Base-by-base conservation (phyloP, 2,888 invertebrate species). In the Acanthococcus lagerstroemiae region DNA sequence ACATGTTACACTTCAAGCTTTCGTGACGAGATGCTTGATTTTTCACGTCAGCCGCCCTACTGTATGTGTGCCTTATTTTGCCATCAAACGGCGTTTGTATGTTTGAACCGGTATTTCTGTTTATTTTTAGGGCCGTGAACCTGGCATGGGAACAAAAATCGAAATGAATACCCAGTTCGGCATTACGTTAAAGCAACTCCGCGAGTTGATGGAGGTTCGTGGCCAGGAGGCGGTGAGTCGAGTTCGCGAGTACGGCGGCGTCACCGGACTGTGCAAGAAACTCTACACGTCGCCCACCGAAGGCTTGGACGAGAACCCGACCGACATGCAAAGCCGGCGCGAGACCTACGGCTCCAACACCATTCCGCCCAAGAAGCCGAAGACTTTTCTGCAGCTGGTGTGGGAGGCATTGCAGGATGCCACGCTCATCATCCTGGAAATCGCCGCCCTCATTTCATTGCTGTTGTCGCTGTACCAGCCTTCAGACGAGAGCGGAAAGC, bases 391-490 rank as follows among this genome's bases (percentile, higher is more conserved):
- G 74, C 78, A 81, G 55, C 84, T 84, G 74, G 74, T 83, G 46
- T 84, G 82, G 82, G 84, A 84, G 73, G 84, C 84, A 5, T 72
- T 83, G 66, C 83, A 83, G 76, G 84, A 84, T 73, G 79, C 81
- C 58, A 84, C 83, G 24, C 78, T 85, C 65, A 82, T 84, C 71
- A 82, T 84, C 73, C 76, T 84, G 67, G 77, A 82, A 72, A 78
- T 83, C 58, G 81, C 83, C 69, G 83, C 84, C 68, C 72, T 82
- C 70, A 77, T 84, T 63, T 84, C 84, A 54, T 75, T 84, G 69
- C 80, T 78, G 67, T 77, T 84, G 69, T 80, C 82, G 66, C 73
- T 76, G 67, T 70, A 71, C 55, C 67, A 68, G 37, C 71, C 71
- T 4, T 55, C 68, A 6, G 71, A 71, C 44, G 71, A 71, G 37